These are phyloP conservation scores for Lasius platythorax DNA, from an alignment of 2,888 invertebrate species.

Conservation along the genomic window DNA sequence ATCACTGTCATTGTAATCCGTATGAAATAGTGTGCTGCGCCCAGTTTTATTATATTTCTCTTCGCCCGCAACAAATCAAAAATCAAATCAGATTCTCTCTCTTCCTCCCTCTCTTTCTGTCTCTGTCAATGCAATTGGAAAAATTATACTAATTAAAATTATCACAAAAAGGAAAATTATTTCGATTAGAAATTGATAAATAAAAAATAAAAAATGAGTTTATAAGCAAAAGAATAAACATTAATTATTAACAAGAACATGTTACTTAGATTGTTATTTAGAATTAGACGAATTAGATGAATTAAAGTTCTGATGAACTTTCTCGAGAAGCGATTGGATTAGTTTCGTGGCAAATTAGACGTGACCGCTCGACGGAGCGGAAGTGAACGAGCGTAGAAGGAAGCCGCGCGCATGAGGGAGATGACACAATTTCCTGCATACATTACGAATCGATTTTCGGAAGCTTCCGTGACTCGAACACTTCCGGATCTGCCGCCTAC, in stretches of 20 bases:
- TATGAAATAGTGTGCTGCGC: background rate
- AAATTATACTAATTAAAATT: background rate
- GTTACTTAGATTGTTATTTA: conserved; percentile 9
- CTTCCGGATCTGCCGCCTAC: conserved; percentile 7
- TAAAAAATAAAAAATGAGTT: background rate
- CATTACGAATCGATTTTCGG: conserved; percentile 33
- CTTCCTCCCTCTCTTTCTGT: background rate
- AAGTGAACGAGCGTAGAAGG: conserved; percentile 19
- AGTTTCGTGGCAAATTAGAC: conserved; percentile 52
- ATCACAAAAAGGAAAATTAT: background rate
- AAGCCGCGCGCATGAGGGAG: conserved; percentile 26
- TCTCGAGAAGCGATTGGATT: conserved; percentile 37
- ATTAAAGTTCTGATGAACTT: conserved; percentile 22
- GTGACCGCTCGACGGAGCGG: conserved; percentile 37
- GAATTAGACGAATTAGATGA: conserved; percentile 6
- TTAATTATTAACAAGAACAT: background rate
- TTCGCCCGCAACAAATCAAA: background rate
- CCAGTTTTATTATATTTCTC: background rate
- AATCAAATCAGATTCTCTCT: background rate
- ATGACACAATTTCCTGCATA: conserved; percentile 45
- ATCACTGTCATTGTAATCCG: conserved; percentile 17
- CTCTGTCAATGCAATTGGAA: background rate
- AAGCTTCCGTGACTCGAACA: conserved; percentile 19
- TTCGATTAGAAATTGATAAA: background rate
- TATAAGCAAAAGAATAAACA: background rate